Conservation (phyloP, 2,113 vertebrate genomes). For the Takifugu bimaculatus region DNA sequence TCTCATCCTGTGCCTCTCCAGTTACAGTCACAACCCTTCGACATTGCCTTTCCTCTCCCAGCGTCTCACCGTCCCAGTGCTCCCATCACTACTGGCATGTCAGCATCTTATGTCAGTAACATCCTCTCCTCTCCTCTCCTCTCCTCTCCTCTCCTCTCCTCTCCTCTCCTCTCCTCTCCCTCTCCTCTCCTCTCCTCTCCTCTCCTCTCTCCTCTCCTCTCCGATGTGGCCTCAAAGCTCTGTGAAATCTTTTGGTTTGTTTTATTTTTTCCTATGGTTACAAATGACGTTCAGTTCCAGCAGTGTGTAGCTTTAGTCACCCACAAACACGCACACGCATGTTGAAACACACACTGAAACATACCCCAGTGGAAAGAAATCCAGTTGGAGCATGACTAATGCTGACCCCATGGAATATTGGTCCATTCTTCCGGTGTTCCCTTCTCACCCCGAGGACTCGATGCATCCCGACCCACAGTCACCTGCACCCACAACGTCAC, state of each 20-base stretch:
- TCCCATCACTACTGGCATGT: constrained; percentile 36
- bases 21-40: constrained; percentile 60
- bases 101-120: constrained; percentile 47
- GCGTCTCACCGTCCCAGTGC: neutral
- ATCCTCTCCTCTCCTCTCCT: constrained; percentile 13
- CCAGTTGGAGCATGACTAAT: constrained; percentile 63
- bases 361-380: constrained; percentile 44
- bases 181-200: neutral
- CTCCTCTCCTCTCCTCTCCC: no score
- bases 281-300: neutral
- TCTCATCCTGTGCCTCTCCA: constrained; percentile 52
- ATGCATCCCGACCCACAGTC: constrained; percentile 19
- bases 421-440: constrained; percentile 42
- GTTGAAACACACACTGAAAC: constrained; percentile 2
- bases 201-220: constrained; percentile 16
- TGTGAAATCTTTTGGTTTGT: no score
- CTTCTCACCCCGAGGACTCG: constrained; percentile 30
- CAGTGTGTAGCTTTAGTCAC: constrained; percentile 11
- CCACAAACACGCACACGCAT: constrained; percentile 9
- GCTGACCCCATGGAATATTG: constrained; percentile 60
- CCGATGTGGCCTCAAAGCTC: neutral
- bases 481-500: constrained; percentile 7
- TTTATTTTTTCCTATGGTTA: no score
- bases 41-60: constrained; percentile 24
- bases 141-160: constrained; percentile 2